These are phyloP conservation scores for Listronotus oregonensis DNA, from an alignment of 1,140 invertebrate species.

Conservation along the genomic window DNA sequence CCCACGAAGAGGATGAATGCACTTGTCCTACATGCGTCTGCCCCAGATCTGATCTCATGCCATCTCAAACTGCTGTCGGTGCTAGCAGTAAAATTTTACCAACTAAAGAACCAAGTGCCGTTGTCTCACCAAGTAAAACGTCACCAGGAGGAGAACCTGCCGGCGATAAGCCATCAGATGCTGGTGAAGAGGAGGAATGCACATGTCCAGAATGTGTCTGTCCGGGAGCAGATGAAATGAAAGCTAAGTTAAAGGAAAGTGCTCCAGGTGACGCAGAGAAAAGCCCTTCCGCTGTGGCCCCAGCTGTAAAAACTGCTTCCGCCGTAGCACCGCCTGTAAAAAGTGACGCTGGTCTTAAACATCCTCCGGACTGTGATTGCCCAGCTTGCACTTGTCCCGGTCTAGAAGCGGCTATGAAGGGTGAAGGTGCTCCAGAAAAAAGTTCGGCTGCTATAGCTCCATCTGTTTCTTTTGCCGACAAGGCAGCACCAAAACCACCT, in stretches of 20 bases:
- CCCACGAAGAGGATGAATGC: no score
- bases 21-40: no score
- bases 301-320: neutral
- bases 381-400: slow-evolving; percentile 19
- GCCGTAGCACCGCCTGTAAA: neutral
- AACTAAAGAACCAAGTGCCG: no score
- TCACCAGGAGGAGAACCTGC: neutral
- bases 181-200: slow-evolving; percentile 12
- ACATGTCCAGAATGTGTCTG: slow-evolving; percentile 24
- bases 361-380: slow-evolving; percentile 25
- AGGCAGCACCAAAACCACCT: neutral
- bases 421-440: no score
- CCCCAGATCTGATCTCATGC: no score
- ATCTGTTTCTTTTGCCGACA: no score
- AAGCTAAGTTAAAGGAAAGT: neutral
- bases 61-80: no score
- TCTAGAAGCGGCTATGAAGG: neutral
- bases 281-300: neutral
- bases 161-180: neutral
- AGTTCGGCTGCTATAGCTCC: no score
- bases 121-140: no score
- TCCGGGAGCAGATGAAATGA: slow-evolving; percentile 4
- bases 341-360: neutral
- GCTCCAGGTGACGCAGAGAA: neutral
- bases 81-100: no score